Base-by-base conservation (phyloP, 2,888 invertebrate genomes). In the Teleiodes luculella region DNA sequence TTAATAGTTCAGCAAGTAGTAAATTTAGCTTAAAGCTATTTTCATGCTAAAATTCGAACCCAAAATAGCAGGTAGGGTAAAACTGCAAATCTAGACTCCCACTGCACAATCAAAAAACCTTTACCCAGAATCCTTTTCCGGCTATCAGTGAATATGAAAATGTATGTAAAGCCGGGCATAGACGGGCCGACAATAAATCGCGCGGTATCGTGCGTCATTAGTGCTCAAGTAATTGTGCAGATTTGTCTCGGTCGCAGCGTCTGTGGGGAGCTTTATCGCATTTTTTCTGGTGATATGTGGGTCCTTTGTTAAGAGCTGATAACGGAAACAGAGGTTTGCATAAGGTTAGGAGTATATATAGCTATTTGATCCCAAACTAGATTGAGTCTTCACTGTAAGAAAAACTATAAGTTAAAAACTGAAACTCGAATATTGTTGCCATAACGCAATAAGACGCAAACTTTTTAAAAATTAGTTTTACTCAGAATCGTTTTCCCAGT, bases 121-220 rank as follows among this genome's bases (percentile, higher is more conserved):
- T 51, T 36, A 43, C 43, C n/a, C 37, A 59, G 67, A 78, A 79
- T 76, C 80, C 77, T 81, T 83, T 81, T 71, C 64, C 56, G 52
- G 63, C 63, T 70, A 76, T 78, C 76, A 71, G 62, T 62, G 75
- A 80, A 80, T 83, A 83, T 85, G 80, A 82, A 80, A 84, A 82
- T 84, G 66, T 83, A 84, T 84, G 83, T 86, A 83, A 84, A 85
- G 78, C 81, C 76, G 72, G 65, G 70, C 76, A 76, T 70, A 70
- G 79, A 79, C 74, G 78, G 67, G 63, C 70, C 67, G 79, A 74
- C 81, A 69, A 85, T 86, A 85, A 86, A 86, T 86, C 77, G 79
- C 67, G 68, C 67, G 67, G 78, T 83, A 82, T 83, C 83, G 74
- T 69, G 66, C 76, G 49, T 49, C 76, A 85, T 86, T 85, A 85